phyloP scores from a whole-genome alignment of 2,888 invertebrate genomes.

The Caenorhabditis panamensis region DNA sequence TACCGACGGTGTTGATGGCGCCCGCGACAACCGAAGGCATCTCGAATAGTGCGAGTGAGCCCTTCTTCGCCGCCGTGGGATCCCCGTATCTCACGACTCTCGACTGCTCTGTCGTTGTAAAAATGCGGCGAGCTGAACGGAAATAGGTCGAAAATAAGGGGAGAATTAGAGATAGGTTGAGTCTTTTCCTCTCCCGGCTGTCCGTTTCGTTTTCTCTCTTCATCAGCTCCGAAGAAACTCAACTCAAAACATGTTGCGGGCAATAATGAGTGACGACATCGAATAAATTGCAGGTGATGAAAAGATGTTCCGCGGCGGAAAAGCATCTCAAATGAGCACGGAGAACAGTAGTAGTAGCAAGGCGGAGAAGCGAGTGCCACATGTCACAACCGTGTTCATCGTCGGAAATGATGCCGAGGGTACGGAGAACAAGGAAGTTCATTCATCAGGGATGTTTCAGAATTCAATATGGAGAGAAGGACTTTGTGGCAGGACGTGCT shows the following conservation, averaged over 20 bases:
- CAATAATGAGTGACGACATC: conserved; percentile 29
- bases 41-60: conserved; percentile 35
- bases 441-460: conserved; percentile 58
- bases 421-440: conserved; percentile 12
- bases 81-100: conserved; percentile 5
- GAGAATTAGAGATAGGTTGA: conserved; percentile 53
- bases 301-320: conserved; percentile 51
- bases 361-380: conserved; percentile 23
- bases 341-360: conserved; percentile 22
- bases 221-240: conserved; percentile 3
- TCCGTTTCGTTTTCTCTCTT: conserved; percentile 23
- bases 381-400: conserved; percentile 44
- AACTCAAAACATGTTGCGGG: conserved; percentile 58
- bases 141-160: conserved; percentile 51
- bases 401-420: conserved; percentile 55
- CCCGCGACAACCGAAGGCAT: conserved; percentile 50
- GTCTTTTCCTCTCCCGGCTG: conserved; percentile 7
- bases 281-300: conserved; percentile 42
- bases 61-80: conserved; percentile 21
- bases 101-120: conserved; percentile 25
- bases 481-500: conserved; percentile 75
- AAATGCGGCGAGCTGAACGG: conserved; percentile 45
- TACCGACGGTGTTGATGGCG: conserved; percentile 44
- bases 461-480: conserved; percentile 76
- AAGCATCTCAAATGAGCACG: conserved; percentile 38